Percentiles rank a stretch among this genome's conserved stretches.
These are phyloP conservation scores for Macrophya alboannulata DNA, from an alignment of 2,888 invertebrate species.

Conservation along the genomic window DNA sequence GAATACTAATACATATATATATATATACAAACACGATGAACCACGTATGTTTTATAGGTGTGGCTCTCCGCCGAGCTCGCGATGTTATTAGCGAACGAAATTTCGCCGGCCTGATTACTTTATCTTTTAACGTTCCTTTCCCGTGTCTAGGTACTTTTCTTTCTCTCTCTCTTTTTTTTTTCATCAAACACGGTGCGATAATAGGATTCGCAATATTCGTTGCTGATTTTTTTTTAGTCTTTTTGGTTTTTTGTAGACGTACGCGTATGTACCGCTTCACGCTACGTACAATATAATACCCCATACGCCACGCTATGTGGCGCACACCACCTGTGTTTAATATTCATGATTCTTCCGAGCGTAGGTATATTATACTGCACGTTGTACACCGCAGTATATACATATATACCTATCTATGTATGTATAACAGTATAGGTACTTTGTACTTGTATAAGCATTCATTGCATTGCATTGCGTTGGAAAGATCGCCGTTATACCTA, in stretches of 20 bases:
- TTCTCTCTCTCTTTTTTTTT: not conserved
- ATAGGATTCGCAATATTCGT: not conserved
- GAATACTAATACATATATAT: no score
- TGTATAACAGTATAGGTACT: not conserved
- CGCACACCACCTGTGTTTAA: not conserved
- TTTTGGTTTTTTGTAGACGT: no score
- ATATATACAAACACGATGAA: not conserved
- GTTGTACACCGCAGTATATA: no score
- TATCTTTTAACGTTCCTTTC: not conserved
- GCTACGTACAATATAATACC: not conserved
- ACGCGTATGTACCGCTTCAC: no score
- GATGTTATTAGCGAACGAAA: not conserved
- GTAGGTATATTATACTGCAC: no score
- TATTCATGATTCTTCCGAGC: conserved; percentile 11
- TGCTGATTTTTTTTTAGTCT: no score
- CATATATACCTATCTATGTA: not conserved
- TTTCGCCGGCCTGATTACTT: not conserved
- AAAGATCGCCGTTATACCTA: conserved; percentile 43
- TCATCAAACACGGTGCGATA: not conserved
- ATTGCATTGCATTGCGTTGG: not conserved
- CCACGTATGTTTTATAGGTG: not conserved
- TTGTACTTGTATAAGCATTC: not conserved
- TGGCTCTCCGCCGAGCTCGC: not conserved
- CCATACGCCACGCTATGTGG: not conserved
- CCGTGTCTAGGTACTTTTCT: not conserved